Evolutionary conservation across 2,888 invertebrate genomes (phyloP), one percentile per base, ranked within the genome.

Genomic region (Machimus atricapillus): DNA sequence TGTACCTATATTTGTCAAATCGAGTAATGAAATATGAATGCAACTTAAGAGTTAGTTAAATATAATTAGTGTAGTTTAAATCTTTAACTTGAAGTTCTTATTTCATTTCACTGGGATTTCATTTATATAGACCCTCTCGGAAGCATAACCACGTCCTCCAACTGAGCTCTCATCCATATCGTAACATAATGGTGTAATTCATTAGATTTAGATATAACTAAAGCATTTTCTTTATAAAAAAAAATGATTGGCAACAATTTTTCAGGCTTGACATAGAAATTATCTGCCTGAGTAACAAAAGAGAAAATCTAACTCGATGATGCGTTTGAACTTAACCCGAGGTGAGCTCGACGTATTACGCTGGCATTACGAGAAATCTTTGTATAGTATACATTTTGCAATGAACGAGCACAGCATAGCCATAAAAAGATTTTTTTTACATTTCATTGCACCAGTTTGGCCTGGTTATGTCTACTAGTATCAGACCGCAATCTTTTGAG

Each of bases 361-460:
- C 52, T 52, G 8, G 52, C n/a, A 52, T 52, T n/a, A 52, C n/a
- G n/a, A 16, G 7, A 5, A n/a, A 52, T n/a, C 16, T 16, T n/a
- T 16, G 52, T n/a, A n/a, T 40, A 40, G 40, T 12, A 7, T 52
- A n/a, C 52, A 52, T 52, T 52, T 52, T 52, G 52, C 52, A 52
- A 52, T 52, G 7, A 52, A 52, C n/a, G 6, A 19, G n/a, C n/a
- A 52, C 52, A 52, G 52, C n/a, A 52, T 52, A n/a, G 16, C 52
- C 52, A 52, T 52, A 52, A 52, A 52, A 52, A n/a, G 52, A 16
- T 52, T 16, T 23, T 31, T 27, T 43, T 34, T 23, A 43, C 78
- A 78, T 78, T 40, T 78, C 14, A 78, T 78, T 78, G 19, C 23
- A 43, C 78, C 27, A 78, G 78, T 78, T 78, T 78, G 40, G 43